Conservation (phyloP, 2,113 vertebrate genomes). For the Pithys albifrons region DNA sequence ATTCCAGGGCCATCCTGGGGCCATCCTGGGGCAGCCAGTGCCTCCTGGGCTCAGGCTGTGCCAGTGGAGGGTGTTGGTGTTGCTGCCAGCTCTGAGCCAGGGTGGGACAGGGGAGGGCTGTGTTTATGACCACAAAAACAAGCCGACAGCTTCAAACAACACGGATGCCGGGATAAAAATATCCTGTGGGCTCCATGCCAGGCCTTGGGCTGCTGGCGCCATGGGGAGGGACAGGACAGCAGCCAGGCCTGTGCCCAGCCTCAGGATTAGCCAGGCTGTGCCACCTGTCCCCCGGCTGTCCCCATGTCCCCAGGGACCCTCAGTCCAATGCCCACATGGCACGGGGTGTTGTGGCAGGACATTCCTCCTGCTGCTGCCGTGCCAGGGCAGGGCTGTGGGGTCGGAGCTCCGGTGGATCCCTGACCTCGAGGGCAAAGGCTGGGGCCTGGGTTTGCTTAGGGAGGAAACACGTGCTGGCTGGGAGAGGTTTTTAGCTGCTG, state of each 20-base stretch:
- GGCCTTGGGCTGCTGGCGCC: neutral
- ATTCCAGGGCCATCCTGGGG: neutral
- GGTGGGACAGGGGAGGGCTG: neutral
- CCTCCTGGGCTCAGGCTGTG: neutral
- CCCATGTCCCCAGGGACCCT: neutral
- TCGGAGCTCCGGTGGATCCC: neutral
- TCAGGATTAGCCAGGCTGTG: neutral
- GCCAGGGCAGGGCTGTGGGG: neutral
- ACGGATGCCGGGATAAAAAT: slow-evolving; percentile 25
- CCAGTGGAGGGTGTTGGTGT: neutral
- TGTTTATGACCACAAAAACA: neutral
- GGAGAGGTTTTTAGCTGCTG: neutral
- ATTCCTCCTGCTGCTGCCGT: neutral
- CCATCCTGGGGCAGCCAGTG: neutral
- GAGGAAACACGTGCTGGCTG: neutral
- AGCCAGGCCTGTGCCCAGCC: neutral
- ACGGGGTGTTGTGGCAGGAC: rapidly evolving
- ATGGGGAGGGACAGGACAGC: neutral
- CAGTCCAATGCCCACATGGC: rapidly evolving
- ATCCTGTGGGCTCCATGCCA: neutral
- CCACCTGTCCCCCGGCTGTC: neutral
- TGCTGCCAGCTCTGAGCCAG: neutral
- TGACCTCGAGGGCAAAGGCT: neutral
- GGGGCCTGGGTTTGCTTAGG: neutral
- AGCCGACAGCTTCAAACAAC: neutral